Evolutionary conservation across 2,888 invertebrate genomes (phyloP), one percentile per base, ranked within the genome.

Genomic region (Pheosia tremula): DNA sequence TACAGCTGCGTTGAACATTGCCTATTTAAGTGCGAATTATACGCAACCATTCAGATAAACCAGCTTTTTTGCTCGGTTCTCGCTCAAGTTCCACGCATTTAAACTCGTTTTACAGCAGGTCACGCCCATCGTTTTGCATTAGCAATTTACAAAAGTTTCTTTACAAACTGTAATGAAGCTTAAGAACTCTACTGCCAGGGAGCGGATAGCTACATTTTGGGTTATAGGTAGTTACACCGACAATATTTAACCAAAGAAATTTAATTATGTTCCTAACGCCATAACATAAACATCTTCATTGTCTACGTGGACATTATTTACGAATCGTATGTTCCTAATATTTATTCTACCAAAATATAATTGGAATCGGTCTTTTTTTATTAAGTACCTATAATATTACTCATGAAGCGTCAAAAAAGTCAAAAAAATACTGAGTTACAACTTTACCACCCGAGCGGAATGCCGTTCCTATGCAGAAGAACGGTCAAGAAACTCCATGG

Each of bases 51-150:
- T 39, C 13, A 41, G 41, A 9, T 11, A n/a, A 13, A 41, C 13
- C 39, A 41, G 13, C 13, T 56, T 56, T 55, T 56, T 41, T 56
- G 41, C 41, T 41, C 56, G 13, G 56, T 56, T 53, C 37, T 53
- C 8, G 39, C 39, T 56, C 13, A 56, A 56, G 41, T 56, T 39
- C 24, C 41, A 24, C 39, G 41, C 56, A 56, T 56, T 54, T 54
- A 39, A 54, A 54, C 54, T 38, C 54, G 54, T 54, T 54, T 38
- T 54, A 38, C 54, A 11, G 41, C 56, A 39, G 13, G 56, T 56
- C 56, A 56, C 56, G 56, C 56, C 54, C 38, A 54, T 38, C 54
- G 54, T 37, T 54, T 54, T 38, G 54, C 54, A 56, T 56, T 56
- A 56, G 39, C 41, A 56, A 56, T n/a, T n/a, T 39, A 41, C 13